A percentile compares a stretch with the other conserved stretches of the same genome.
phyloP scores from a whole-genome alignment of 2,797 vertebrate genomes.

The Novumbra hubbsi region DNA sequence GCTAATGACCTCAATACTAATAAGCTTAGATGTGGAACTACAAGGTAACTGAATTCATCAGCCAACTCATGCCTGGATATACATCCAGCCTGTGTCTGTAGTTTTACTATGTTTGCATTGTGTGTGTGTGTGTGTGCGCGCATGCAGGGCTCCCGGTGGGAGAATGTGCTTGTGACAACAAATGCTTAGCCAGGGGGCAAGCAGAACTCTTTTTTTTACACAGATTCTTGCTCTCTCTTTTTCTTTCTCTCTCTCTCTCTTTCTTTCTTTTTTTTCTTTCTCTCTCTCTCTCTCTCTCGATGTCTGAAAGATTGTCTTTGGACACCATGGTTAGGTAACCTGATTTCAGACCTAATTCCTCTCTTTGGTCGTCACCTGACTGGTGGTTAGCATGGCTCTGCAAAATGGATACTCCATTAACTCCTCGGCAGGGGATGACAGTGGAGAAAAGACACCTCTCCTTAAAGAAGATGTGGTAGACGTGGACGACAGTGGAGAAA shows the following conservation, averaged over 20 bases:
- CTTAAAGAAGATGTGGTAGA: conserved; percentile 30
- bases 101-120: background rate
- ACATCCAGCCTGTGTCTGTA: background rate
- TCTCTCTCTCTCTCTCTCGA: background rate
- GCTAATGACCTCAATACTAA: background rate
- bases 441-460: conserved; percentile 61
- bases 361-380: conserved; percentile 1
- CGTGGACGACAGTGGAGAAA: conserved; percentile 47
- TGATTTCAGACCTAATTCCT: background rate
- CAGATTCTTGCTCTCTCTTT: background rate
- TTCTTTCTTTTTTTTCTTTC: background rate
- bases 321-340: conserved; percentile 47
- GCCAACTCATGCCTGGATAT: background rate
- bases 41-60: background rate
- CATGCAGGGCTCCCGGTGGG: no score
- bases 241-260: background rate
- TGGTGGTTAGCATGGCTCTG: conserved; percentile 53
- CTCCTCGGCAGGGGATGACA: conserved; percentile 39
- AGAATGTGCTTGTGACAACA: background rate
- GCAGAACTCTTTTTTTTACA: background rate
- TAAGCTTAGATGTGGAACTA: background rate
- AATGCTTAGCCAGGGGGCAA: background rate
- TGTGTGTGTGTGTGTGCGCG: background rate
- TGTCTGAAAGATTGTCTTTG: conserved; percentile 17
- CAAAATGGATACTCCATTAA: conserved; percentile 61